Base-by-base conservation (phyloP, 1,140 invertebrate genomes). In the Kradibia gibbosae region DNA sequence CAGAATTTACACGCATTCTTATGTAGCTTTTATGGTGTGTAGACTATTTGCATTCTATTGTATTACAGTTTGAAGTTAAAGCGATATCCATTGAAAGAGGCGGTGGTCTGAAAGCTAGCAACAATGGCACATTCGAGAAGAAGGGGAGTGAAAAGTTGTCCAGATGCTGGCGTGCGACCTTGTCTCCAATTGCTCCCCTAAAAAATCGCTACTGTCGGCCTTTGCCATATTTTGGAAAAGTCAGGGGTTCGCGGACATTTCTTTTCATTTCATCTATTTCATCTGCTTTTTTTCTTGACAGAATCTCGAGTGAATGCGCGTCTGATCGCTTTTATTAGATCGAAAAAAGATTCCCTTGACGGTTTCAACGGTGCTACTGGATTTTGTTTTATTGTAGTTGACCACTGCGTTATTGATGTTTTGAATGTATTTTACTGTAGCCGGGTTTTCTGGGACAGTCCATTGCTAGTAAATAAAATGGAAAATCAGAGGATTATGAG, bases 251-350 rank as follows among this genome's bases (percentile, higher is more conserved):
- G 31, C 36, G 20, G 53, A 55, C 74, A 34, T 71, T 78, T 71
- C 7, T 34, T 71, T 70, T 53, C 20, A 13, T 60, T 70, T 70
- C 50, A 20, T 71, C 45, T 53, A 45, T 76, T 34, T 25, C 45
- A 1, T 42, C 45, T 2, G 15, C 25, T 25, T 11, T 55, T 53
- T 53, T 62, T 45, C 57, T 39, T 39, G 28, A 50, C 34, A 3
- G 25, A n/a, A 50, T 13, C 5, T 20, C 22, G 31, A 74, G 31
- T 57, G 62, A 53, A 25, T 60, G 31, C 62, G 31, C 45, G 42
- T 28, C 78, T 13, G 53, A 65, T 80, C 78, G 78, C 78, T 74
- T 80, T 80, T 80, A 80, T 57, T 80, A 74, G 71, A 80, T 80
- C 74, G 71, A 80, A 80, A 80, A 80, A 71, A 73, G 45, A 28